Base-by-base conservation (phyloP, 1,140 invertebrate genomes). In the Linepithema humile region DNA sequence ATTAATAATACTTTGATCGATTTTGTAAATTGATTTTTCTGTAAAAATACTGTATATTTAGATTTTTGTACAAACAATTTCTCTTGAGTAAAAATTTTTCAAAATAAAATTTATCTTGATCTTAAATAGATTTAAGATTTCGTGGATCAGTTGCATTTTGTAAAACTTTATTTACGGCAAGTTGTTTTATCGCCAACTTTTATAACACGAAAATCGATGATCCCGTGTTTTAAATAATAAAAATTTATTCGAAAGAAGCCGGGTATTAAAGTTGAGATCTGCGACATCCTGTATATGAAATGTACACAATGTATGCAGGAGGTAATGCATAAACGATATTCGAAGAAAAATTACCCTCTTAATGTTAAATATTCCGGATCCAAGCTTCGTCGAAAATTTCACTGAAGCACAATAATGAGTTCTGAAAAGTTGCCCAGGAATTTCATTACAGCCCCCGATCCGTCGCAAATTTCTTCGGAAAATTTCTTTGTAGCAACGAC, bases 401-500 rank as follows among this genome's bases (percentile, higher is more conserved):
- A 7, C 48, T 70, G 64, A 70, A 70, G 75, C 64, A 70, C 64
- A 80, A 80, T 80, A 80, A 80, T 80, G 75, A 80, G 75, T 80
- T 80, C 35, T 55, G 75, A 80, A 80, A 80, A 80, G 75, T 80
- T 80, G 67, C 48, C 26, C 35, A 70, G 75, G 50, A 80, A 80
- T 80, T 80, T 80, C 75, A 80, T 80, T 80, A 80, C 50, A 26
- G 40, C 29, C 57, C 57, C 57, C 40, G 78, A 74, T 72, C 78
- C 70, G 78, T 82, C 78, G 65, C 65, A 82, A 74, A 82, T 73
- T 80, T 62, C 65, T 84, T 80, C 53, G 67, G 83, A 35, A 69
- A 87, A 80, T 88, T 67, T 62, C 60, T 86, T 77, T 67, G 62
- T 55, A 83, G 45, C 53, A 74, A 84, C 67, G 85, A 87, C 83